Evolutionary conservation across 2,113 vertebrate species (phyloP).

Genomic region (Dicentrarchus labrax): DNA sequence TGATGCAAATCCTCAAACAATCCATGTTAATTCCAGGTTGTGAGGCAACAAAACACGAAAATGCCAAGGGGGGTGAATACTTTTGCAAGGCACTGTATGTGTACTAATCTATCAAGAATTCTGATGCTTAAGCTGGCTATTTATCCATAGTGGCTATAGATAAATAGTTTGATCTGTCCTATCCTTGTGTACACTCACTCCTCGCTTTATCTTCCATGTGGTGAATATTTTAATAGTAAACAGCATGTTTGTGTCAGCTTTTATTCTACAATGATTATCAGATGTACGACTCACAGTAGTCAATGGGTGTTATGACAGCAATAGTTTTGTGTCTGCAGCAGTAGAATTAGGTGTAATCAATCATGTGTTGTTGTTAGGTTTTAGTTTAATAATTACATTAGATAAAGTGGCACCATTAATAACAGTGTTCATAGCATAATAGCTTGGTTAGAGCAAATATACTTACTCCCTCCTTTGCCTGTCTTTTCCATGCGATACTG

Average conservation of each 20-base stretch:
- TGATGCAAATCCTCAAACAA: too few species aligned
- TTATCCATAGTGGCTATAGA: background rate
- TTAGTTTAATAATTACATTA: background rate
- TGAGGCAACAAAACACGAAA: too few species aligned
- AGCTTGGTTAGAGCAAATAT: background rate
- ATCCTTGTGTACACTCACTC: background rate
- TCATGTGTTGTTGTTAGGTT: background rate
- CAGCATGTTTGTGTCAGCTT: constrained; percentile 9
- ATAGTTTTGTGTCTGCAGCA: background rate
- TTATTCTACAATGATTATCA: constrained; percentile 1
- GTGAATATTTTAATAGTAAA: constrained; percentile 17
- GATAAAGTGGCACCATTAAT: background rate
- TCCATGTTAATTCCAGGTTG: too few species aligned
- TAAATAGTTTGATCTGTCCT: constrained; percentile 13
- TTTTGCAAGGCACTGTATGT: too few species aligned
- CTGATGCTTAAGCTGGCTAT: background rate
- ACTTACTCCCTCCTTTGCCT: constrained; percentile 96
- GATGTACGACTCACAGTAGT: background rate
- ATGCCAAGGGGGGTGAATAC: too few species aligned
- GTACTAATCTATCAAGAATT: constrained; percentile 7
- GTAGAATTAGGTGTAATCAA: background rate
- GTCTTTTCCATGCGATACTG: constrained; percentile 99
- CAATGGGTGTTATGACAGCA: background rate
- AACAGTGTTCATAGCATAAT: background rate
- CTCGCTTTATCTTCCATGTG: background rate